Conservation (phyloP, 92 coral and sea anemone species). For the Palythoa grandis region DNA sequence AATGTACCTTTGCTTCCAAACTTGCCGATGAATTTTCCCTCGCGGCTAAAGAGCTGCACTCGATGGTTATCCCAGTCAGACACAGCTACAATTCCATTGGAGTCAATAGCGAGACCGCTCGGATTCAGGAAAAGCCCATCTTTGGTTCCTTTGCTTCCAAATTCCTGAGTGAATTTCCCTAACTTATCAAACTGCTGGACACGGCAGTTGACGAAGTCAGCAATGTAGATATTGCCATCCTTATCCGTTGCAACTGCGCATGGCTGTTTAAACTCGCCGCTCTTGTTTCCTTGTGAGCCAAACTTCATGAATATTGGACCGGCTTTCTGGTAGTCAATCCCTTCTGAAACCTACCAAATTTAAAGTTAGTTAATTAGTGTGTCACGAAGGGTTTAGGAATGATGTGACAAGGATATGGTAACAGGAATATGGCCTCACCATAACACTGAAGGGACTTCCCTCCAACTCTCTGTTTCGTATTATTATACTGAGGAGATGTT, state of each 20-base stretch:
- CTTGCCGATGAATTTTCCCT: constrained; percentile 79
- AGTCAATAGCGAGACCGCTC: constrained; percentile 84
- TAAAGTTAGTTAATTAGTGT: neutral
- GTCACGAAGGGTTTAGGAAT: neutral
- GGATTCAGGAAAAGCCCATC: constrained; percentile 96
- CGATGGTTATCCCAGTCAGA: constrained; percentile 93
- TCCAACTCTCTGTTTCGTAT: constrained; percentile 74
- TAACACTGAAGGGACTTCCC: constrained; percentile 80
- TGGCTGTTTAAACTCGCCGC: constrained; percentile 90
- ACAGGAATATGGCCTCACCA: constrained; percentile 2
- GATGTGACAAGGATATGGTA: neutral
- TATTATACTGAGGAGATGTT: constrained; percentile 64
- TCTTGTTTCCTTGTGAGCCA: constrained; percentile 84
- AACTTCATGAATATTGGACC: constrained; percentile 82
- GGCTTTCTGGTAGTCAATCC: constrained; percentile 79
- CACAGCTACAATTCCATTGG: constrained; percentile 83
- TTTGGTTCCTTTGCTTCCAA: constrained; percentile 83
- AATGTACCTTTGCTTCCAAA: constrained; percentile 88
- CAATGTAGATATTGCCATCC: constrained; percentile 78
- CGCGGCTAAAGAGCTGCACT: constrained; percentile 85
- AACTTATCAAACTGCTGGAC: constrained; percentile 83
- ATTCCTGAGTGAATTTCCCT: constrained; percentile 78
- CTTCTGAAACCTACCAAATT: constrained; percentile 68
- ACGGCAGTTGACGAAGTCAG: constrained; percentile 90
- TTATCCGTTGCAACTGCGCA: constrained; percentile 85